Conservation (phyloP, 2,113 vertebrate genomes). For the Solenodon paradoxus region DNA sequence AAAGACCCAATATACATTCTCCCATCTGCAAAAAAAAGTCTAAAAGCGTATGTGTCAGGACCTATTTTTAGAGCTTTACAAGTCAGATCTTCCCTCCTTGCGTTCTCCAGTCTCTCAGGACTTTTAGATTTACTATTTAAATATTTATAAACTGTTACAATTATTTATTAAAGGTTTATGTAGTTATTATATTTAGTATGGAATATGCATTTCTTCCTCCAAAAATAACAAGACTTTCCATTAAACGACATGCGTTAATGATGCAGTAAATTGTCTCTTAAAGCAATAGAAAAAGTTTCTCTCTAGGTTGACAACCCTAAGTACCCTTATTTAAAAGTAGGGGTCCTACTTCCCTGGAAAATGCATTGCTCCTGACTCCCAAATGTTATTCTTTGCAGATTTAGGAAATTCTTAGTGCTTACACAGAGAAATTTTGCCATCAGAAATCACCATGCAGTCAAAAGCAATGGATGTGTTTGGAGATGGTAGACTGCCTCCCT, state of each 20-base stretch:
- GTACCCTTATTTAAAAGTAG: conserved; percentile 58
- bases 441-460: background rate
- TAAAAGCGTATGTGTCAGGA: conserved; percentile 7
- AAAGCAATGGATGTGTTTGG: background rate
- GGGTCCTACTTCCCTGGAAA: background rate
- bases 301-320: conserved; percentile 45
- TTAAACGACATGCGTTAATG: conserved; percentile 39
- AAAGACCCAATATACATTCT: background rate
- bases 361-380: background rate
- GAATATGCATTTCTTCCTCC: conserved; percentile 63
- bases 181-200: conserved; percentile 63
- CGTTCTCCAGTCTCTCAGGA: conserved; percentile 43
- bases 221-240: conserved; percentile 64
- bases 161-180: conserved; percentile 73
- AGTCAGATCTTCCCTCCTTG: conserved; percentile 29
- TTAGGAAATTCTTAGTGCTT: background rate
- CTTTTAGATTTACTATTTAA: conserved; percentile 68
- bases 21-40: background rate
- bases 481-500: background rate
- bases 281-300: conserved; percentile 37
- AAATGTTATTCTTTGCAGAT: background rate
- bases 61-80: conserved; percentile 44
- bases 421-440: background rate
- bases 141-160: conserved; percentile 72
- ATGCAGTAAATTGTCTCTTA: conserved; percentile 64